Evolutionary conservation across 2,113 vertebrate species (phyloP), one percentile per base, ranked within the genome.

Genomic region (Periophthalmus modestus): DNA sequence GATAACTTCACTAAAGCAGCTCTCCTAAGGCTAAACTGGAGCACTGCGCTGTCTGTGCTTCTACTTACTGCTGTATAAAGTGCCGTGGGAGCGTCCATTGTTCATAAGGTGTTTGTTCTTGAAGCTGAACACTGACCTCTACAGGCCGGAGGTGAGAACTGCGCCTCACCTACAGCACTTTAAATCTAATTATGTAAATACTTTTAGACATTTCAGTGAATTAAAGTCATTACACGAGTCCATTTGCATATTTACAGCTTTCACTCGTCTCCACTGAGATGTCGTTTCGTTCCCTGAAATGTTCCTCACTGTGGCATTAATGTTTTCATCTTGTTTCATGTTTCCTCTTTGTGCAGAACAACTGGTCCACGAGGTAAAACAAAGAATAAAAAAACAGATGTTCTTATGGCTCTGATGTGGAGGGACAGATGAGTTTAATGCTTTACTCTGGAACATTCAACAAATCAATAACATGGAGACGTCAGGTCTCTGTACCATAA

Each of bases 1-100:
- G 66, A 67, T 67, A 67, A 67, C 66, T 48, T 67, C 62, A 65
- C 62, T 65, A n/a, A 65, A 43, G 34, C 34, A 65, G 34, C 62
- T 65, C 34, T 65, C 62, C 62, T 4, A 39, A 65, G 62, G 34
- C 62, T 21, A 16, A 39, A 19, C 62, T 65, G 33, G 18, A 43
- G 34, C 33, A 18, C 62, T n/a, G 1, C 10, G 34, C 62, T n/a
- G 18, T 7, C 62, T 65, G 34, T 65, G 5, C 62, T 39, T 65
- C 18, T 12, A 43, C 12, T 34, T 18, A 10, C 14, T 34, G 15
- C 16, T 9, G 4, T 18, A 1, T 39, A 0, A 13, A 65, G 34
- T 59, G 18, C 1, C 12, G n/a, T 24, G 13, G 21, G 36, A 33
- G 16, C 7, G 7, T 21, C 7, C n/a, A 36, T 34, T 34, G 28